Evolutionary conservation across 35 echinoderm and acorn worm species (phyloP).

Genomic region (Lytechinus variegatus): DNA sequence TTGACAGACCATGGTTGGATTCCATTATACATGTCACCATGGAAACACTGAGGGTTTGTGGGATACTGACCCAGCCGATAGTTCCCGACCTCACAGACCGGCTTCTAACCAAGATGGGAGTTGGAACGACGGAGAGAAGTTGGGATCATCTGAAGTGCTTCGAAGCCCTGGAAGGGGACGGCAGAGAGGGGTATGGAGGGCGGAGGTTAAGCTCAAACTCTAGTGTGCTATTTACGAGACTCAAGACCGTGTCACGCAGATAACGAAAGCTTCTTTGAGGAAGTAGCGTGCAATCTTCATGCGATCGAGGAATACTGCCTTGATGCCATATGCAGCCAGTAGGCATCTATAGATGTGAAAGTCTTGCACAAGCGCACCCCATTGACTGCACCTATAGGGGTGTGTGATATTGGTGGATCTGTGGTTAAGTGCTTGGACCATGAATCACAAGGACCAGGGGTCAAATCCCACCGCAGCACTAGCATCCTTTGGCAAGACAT

Average conservation of each 20-base stretch:
- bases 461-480: too few species aligned
- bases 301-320: not conserved
- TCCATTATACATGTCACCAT: slow-evolving; percentile 87
- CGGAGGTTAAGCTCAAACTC: slow-evolving; percentile 28
- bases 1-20: slow-evolving; percentile 64
- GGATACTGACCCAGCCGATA: slow-evolving; percentile 86
- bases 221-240: slow-evolving; percentile 54
- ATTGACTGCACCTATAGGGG: too few species aligned
- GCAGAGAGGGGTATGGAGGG: slow-evolving; percentile 16
- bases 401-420: too few species aligned
- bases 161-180: slow-evolving; percentile 7
- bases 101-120: slow-evolving; percentile 81
- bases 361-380: too few species aligned
- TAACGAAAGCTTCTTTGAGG: not conserved
- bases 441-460: too few species aligned
- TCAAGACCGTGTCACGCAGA: slow-evolving; percentile 40
- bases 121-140: slow-evolving; percentile 57
- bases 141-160: slow-evolving; percentile 58
- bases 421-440: too few species aligned
- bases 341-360: too few species aligned
- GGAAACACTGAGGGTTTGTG: slow-evolving; percentile 89
- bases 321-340: not conserved
- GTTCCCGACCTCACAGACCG: slow-evolving; percentile 71
- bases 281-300: not conserved
- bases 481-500: too few species aligned